Evolutionary conservation across 2,888 invertebrate genomes (phyloP).

Genomic region (Hemaris fuciformis): DNA sequence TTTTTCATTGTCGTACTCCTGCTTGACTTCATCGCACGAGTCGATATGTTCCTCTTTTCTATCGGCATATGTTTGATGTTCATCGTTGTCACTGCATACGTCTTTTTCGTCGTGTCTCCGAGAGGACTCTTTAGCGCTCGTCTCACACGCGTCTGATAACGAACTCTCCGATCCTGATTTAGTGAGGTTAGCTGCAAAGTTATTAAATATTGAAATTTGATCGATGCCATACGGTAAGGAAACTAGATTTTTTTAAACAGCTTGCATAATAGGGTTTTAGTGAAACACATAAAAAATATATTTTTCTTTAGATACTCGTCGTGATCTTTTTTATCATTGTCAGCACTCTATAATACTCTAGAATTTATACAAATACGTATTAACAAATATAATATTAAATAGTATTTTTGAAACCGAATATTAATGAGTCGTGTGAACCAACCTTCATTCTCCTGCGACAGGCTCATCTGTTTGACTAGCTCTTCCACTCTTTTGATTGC

Average conservation of each 20-base stretch:
- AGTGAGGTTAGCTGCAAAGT: slow-evolving; percentile 67
- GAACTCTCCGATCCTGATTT: slow-evolving; percentile 96
- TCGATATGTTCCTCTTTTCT: slow-evolving; percentile 47
- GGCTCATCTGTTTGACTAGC: slow-evolving; percentile 90
- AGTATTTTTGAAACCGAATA: not conserved
- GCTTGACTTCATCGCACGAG: slow-evolving; percentile 62
- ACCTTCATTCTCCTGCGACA: slow-evolving; percentile 85
- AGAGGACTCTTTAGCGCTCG: slow-evolving; percentile 86
- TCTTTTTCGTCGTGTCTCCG: slow-evolving; percentile 87
- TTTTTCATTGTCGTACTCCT: slow-evolving; percentile 63
- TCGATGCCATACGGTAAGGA: too few relatives aligned
- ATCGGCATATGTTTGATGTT: slow-evolving; percentile 36
- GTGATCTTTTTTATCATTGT: too few relatives aligned
- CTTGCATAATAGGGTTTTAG: too few relatives aligned
- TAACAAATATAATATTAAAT: slow-evolving; percentile 14
- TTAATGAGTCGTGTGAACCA: slow-evolving; percentile 15
- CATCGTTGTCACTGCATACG: slow-evolving; percentile 86
- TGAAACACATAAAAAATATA: too few relatives aligned
- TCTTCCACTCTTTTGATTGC: slow-evolving; percentile 83
- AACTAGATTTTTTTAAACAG: too few relatives aligned
- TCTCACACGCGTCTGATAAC: slow-evolving; percentile 87
- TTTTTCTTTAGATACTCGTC: too few relatives aligned
- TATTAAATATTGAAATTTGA: not conserved
- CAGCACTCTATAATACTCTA: too few relatives aligned
- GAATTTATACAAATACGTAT: too few relatives aligned